phyloP scores from a whole-genome alignment of 2,113 vertebrate species.

The Chaetodon auriga region DNA sequence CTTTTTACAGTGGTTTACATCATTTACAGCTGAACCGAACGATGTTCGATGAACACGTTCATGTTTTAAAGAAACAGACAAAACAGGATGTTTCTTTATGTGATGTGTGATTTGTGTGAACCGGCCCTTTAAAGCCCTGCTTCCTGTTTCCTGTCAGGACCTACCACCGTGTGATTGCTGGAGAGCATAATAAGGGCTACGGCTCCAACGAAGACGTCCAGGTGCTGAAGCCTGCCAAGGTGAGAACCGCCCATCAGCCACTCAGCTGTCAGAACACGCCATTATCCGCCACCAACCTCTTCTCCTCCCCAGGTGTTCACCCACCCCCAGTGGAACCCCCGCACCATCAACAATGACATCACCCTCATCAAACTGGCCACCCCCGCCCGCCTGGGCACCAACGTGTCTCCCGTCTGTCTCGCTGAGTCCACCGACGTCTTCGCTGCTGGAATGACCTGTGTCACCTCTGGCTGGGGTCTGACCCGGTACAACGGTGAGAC shows the following conservation, averaged over 20 bases:
- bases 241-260: constrained; percentile 46
- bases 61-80: not conserved
- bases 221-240: constrained; percentile 83
- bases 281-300: rapidly evolving
- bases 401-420: constrained; percentile 69
- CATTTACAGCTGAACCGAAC: too few relatives aligned
- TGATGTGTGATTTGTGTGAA: not conserved
- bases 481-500: constrained; percentile 76
- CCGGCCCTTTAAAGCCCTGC: not conserved
- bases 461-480: constrained; percentile 83
- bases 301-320: constrained; percentile 78
- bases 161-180: constrained; percentile 86
- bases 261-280: not conserved
- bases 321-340: constrained; percentile 78
- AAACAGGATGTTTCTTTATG: not conserved
- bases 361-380: constrained; percentile 78
- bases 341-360: constrained; percentile 84
- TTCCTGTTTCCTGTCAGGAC: constrained; percentile 76
- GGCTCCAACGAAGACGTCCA: constrained; percentile 75
- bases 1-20: too few relatives aligned
- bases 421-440: constrained; percentile 62
- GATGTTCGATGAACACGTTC: not conserved
- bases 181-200: constrained; percentile 85
- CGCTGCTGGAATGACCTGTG: constrained; percentile 72
- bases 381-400: constrained; percentile 64